Base-by-base conservation (phyloP, 2,113 vertebrate species). In the Hippocampus guttulatus region DNA sequence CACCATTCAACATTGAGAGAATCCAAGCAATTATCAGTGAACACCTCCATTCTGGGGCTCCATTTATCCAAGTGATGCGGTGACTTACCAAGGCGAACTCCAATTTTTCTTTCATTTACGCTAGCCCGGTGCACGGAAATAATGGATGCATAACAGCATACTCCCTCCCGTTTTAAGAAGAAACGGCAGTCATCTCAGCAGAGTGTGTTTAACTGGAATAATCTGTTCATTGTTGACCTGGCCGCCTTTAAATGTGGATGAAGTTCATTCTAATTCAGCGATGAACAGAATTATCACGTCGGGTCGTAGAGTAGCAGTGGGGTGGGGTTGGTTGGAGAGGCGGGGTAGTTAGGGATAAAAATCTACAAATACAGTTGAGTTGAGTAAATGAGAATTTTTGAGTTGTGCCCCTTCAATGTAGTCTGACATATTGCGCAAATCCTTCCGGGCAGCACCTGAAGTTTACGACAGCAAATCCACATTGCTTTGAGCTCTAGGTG, bases 1-100 rank as follows among this genome's bases (percentile, higher is more conserved):
- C 85, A 86, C 74, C 80, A 82, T 87, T 88, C 81, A 88, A 85
- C 82, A 77, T 73, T 33, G 76, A 88, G 81, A 84, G 76, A 89
- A 84, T 75, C 78, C 81, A 75, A 68, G 80, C 86, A 90, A 88
- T 87, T 88, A 90, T 81, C 78, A 81, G 68, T 69, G 71, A 82
- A 82, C 79, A 80, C 76, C 75, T 79, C 68, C 67, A 67, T 78
- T 84, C 78, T 76, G 41, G 16, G 49, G 41, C 79, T 80, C 74
- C 52, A 68, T 77, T 77, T 77, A 41, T 16, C 65, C 80, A 74
- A 76, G 75, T 70, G 70, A 81, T 79, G 71, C 65, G 58, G 61
- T 81, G 79, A 84, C 75, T 89, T 80, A 78, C 79, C 83, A 84
- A 87, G 73, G 61, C 72, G 43, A n/a, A 75, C 77, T 77, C 20